These are phyloP conservation scores for Prosapia bicincta DNA, from an alignment of 2,888 invertebrate species.

Conservation along the genomic window DNA sequence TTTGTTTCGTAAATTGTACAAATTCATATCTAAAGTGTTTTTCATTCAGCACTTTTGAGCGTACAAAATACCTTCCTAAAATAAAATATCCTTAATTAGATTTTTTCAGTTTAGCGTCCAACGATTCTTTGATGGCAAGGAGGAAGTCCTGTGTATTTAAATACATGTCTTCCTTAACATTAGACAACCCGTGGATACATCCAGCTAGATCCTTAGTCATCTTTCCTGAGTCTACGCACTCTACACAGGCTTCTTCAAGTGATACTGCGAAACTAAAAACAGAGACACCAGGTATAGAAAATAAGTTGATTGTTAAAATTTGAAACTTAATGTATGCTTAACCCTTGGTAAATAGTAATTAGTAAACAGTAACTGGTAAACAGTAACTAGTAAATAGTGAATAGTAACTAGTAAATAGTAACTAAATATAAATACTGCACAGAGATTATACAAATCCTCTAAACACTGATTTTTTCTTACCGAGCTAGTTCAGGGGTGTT, in stretches of 20 bases:
- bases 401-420: too few relatives aligned
- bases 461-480: constrained; percentile 42
- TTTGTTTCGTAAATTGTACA: background rate
- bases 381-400: too few relatives aligned
- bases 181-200: constrained; percentile 78
- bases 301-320: background rate
- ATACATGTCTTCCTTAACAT: constrained; percentile 78
- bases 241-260: constrained; percentile 79
- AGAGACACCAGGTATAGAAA: too few relatives aligned
- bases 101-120: constrained; percentile 51
- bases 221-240: constrained; percentile 76
- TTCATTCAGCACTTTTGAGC: background rate
- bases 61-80: background rate
- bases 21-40: background rate
- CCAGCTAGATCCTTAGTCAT: constrained; percentile 88
- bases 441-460: too few relatives aligned
- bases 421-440: too few relatives aligned
- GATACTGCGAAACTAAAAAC: constrained; percentile 57
- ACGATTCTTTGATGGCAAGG: constrained; percentile 70
- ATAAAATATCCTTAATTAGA: background rate
- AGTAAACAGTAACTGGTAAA: too few relatives aligned
- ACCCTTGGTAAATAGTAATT: too few relatives aligned
- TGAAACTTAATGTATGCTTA: too few relatives aligned
- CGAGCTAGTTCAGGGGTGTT: constrained; percentile 66
- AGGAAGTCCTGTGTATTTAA: constrained; percentile 84